Evolutionary conservation across 1,140 invertebrate species (phyloP).

Genomic region (Cyclargus thomasi): DNA sequence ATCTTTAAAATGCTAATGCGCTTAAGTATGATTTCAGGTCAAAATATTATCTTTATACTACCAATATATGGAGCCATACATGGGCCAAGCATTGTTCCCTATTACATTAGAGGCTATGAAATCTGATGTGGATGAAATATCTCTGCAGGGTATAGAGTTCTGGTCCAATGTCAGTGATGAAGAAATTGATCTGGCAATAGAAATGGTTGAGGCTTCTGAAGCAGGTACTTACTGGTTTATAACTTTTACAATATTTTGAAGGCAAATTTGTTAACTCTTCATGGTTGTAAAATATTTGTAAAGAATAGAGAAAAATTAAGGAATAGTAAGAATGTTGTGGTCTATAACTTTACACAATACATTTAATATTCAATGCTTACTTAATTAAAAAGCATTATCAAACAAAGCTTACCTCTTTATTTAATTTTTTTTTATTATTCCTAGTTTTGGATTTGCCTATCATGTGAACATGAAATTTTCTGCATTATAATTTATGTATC

Average conservation of each 20-base stretch:
- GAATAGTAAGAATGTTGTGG: too few species aligned
- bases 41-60: constrained; percentile 99
- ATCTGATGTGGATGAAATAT: constrained; percentile 95
- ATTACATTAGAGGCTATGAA: constrained; percentile 99
- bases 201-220: constrained; percentile 94
- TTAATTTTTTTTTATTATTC: too few species aligned
- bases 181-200: constrained; percentile 97
- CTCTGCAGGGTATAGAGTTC: constrained; percentile 99
- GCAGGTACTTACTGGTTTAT: constrained; percentile 62
- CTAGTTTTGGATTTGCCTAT: not conserved
- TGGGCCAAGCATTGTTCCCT: constrained; percentile 98
- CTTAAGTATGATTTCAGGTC: constrained; percentile 46
- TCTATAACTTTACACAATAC: too few species aligned
- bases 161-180: constrained; percentile 99
- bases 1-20: constrained; percentile 6
- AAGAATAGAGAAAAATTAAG: too few species aligned
- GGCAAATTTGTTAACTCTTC: too few species aligned
- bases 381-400: too few species aligned
- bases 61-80: constrained; percentile 99
- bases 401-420: too few species aligned
- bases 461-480: too few species aligned
- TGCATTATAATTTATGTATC: too few species aligned
- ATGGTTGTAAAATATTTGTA: too few species aligned
- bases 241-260: not conserved
- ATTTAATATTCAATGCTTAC: too few species aligned